Percentiles rank a stretch among this genome's conserved stretches.
phyloP scores from a whole-genome alignment of 2,113 vertebrate genomes.

The Oceanodroma tethys region DNA sequence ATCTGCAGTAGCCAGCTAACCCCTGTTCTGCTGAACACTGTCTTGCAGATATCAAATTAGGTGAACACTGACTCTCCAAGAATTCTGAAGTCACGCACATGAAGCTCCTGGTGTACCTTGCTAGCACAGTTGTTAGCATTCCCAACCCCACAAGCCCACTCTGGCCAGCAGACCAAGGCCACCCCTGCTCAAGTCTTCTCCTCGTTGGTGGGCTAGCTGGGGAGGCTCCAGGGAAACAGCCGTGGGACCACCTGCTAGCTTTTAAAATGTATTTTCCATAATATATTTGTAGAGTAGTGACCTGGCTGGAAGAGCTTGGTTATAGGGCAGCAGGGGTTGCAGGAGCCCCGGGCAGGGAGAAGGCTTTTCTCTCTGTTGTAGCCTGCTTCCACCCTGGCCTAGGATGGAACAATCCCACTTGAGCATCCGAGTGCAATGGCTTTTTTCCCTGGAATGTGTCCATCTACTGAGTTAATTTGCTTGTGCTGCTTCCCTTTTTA shows the following conservation, averaged over 20 bases:
- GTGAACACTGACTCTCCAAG: background rate
- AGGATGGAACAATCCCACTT: background rate
- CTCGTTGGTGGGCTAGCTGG: accelerated
- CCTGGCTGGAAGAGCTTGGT: background rate
- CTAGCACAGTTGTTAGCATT: accelerated
- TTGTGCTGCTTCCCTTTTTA: background rate
- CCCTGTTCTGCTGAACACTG: background rate
- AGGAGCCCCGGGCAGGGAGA: background rate
- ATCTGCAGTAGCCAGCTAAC: background rate
- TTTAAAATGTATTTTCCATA: background rate
- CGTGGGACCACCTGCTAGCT: background rate
- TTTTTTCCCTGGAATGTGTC: background rate
- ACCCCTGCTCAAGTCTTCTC: background rate
- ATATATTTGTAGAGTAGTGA: background rate
- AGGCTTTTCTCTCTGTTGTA: background rate
- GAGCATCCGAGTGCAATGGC: too few species aligned
- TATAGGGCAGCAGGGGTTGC: background rate
- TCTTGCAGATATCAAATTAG: background rate
- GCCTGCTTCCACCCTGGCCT: accelerated
- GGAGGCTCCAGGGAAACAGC: background rate
- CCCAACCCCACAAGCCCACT: accelerated
- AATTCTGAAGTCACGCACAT: accelerated
- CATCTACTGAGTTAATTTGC: background rate
- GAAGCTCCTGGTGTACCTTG: background rate
- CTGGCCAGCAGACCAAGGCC: background rate